Evolutionary conservation across 2,888 invertebrate genomes (phyloP), one percentile per base, ranked within the genome.

Genomic region (Eumacrocentrus americanus): DNA sequence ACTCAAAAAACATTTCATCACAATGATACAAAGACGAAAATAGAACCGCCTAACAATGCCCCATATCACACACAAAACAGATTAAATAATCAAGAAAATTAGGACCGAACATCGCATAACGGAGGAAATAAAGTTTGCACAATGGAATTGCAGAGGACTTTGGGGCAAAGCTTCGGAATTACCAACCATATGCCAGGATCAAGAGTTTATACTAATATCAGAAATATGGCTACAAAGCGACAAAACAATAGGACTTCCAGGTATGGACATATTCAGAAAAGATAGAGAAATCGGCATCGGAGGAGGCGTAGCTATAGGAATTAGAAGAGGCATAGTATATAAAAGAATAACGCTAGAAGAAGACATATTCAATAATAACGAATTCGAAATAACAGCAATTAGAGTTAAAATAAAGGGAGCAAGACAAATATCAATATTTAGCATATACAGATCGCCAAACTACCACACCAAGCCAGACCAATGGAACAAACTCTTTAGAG

Each of bases 101-200:
- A 58, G 46, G 12, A 23, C 46, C 1, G 51, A 58, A 1, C 5
- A 44, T 1, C 46, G 20, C 14, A 16, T 59, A 29, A 4, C 16
- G 37, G 14, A 16, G 34, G 2, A 37, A 20, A 7, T 55, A 29
- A 46, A 44, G 1, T 9, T 55, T 1, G 46, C 22, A 9, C 57
- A 57, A 40, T 57, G 57, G 57, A 57, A 57, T 11, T 56, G 47
- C 18, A 44, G 56, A 22, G 56, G 56, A n/a, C 47, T 56, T 3
- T 35, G 38, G 29, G 56, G 57, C 3, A 57, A 50, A 29, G 5
- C 50, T 11, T 37, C 25, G 7, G 57, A 57, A 22, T 14, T 57
- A 7, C 42, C 50, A 12, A 2, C 20, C 1, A 6, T 57, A 9
- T 3, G 9, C 4, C 6, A n/a, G 22, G 16, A 40, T 2, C 11